Evolutionary conservation across 2,113 vertebrate genomes (phyloP).

Genomic region (Sialia sialis): DNA sequence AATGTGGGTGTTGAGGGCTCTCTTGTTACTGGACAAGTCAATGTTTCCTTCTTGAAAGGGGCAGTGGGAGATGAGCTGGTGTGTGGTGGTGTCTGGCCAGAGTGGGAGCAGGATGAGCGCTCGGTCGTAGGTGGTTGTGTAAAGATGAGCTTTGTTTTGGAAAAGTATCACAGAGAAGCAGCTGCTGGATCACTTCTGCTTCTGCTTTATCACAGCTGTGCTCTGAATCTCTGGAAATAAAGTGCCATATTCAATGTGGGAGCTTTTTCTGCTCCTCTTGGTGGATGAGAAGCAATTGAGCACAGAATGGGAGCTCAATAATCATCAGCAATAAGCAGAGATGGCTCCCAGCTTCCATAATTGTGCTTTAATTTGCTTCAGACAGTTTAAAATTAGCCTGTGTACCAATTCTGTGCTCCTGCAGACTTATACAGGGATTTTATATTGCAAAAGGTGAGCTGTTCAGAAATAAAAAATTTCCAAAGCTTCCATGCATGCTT

Average conservation of each 20-base stretch:
- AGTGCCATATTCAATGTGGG: accelerated
- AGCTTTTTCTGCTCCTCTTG: not conserved
- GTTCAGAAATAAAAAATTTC: not conserved
- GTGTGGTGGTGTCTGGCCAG: not conserved
- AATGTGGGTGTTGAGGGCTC: not conserved
- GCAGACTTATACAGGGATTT: accelerated
- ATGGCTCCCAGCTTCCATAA: not conserved
- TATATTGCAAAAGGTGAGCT: not conserved
- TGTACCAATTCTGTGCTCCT: not conserved
- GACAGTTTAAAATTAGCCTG: not conserved
- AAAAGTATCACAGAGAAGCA: not conserved
- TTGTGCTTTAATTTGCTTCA: not conserved
- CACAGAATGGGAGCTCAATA: not conserved
- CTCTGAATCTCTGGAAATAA: not conserved
- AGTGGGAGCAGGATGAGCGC: not conserved
- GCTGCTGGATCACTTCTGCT: not conserved
- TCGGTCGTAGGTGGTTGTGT: not conserved
- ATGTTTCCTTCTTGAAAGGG: not conserved
- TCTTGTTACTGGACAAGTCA: not conserved
- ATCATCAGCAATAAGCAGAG: not conserved
- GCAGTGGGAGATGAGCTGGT: not conserved
- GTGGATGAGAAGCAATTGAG: not conserved
- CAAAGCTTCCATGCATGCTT: not conserved
- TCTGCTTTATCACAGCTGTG: not conserved
- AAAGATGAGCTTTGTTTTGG: not conserved